Base-by-base conservation (phyloP, 2,888 invertebrate genomes). In the Notodromas monacha region DNA sequence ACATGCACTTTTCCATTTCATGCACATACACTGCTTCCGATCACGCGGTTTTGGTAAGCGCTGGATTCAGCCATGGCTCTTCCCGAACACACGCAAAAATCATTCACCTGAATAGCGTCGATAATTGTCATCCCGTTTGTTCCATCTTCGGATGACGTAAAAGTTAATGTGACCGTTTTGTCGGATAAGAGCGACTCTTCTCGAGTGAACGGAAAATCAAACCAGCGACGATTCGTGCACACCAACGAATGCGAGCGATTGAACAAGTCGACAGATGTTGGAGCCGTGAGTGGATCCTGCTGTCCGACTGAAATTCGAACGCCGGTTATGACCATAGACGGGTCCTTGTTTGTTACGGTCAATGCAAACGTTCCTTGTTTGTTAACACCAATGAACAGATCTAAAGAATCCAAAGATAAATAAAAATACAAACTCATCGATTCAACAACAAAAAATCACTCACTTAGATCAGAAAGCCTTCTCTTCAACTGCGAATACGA, bases 141-240 rank as follows among this genome's bases (percentile, higher is more conserved):
- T n/a, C n/a, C 63, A 50, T 79, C 77, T 47, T 69, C 67, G 0
- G 76, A 74, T 3, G 72, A 66, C 29, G 74, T 73, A 44, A 79
- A 76, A 26, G 60, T 60, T 30, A 84, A 61, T 2, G 62, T 58
- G n/a, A 86, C 50, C 42, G 76, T 73, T 50, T 81, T 81, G 47
- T 86, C 84, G 1, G 79, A 73, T 41, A 69, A 69, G 5, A 86
- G 52, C 32, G 77, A 76, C 49, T 92, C 89, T 42, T 89, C 86
- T 28, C 81, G 59, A 0, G 81, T 77, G 37, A 92, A 57, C 0
- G 89, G 86, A 38, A 92, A 65, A 47, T 92, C 89, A 44, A 72
- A 84, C 89, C 89, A 92, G 10, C 92, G 63, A 39, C 67, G 67
- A n/a, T n/a, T n/a, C n/a, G n/a, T n/a, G n/a, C n/a, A n/a, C n/a